Evolutionary conservation across 2,113 vertebrate genomes (phyloP), one percentile per base, ranked within the genome.

Genomic region (Aleadryas rufinucha): DNA sequence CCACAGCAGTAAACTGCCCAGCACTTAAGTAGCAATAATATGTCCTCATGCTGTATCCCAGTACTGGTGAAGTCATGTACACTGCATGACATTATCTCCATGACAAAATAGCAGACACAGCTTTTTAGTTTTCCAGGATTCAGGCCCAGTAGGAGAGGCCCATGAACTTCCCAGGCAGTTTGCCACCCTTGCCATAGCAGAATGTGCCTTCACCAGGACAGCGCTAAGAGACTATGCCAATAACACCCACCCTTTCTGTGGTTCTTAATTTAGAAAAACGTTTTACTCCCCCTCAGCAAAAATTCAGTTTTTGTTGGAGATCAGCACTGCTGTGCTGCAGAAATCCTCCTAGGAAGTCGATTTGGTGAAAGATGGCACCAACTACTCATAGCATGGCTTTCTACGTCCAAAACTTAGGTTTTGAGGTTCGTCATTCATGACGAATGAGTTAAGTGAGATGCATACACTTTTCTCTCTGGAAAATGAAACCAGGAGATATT

Each of bases 211-310:
- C 66, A 65, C 7, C 41, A 56, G 63, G 22, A 27, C 24, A 90
- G 3, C 4, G 19, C 13, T 68, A 33, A 45, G 23, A 44, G 53
- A 42, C 7, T 30, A 30, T 0, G 0, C 8, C 26, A 87, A 2
- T 42, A 41, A 33, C 6, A 60, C 10, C 16, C 5, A 23, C 13
- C 2, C 7, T 84, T 86, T 45, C 57, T 47, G 4, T 64, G 10
- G 31, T 54, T 44, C 31, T 85, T 64, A 56, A 47, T 86, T 86
- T 72, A 41, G 22, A 49, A 83, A 85, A 77, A 18, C 3, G 4
- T 7, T 42, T 65, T 76, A 26, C 5, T 79, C 5, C 5, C 7
- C 9, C 16, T 54, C 2, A 4, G 30, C 17, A 78, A 86, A 84
- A 87, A 53, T 20, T 89, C 15, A 33, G 0, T 66, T 41, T 49